phyloP scores from a whole-genome alignment of 2,113 vertebrate species.

The Narcine bancroftii region DNA sequence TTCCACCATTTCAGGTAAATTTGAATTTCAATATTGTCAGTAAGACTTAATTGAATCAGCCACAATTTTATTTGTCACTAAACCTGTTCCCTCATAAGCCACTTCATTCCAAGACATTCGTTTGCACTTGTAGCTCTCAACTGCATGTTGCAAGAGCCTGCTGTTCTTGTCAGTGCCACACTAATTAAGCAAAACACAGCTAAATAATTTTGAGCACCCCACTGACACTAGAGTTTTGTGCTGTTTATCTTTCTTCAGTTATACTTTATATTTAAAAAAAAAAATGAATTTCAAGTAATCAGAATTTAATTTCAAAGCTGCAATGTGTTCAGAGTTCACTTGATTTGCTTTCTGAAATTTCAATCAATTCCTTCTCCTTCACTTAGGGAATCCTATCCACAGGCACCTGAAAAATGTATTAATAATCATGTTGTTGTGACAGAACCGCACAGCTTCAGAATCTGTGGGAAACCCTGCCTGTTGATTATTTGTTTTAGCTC shows the following conservation, averaged over 20 bases:
- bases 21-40: not conserved
- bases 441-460: not conserved
- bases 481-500: slow-evolving; percentile 53
- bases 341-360: slow-evolving; percentile 7
- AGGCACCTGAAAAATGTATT: not conserved
- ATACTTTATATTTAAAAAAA: not conserved
- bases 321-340: not conserved
- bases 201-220: not conserved
- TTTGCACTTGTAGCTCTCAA: not conserved
- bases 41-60: not conserved
- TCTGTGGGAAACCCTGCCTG: not conserved
- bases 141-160: not conserved
- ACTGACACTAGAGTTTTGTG: not conserved
- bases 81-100: not conserved
- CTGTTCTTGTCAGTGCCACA: not conserved
- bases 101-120: not conserved
- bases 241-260: not conserved
- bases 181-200: slow-evolving; percentile 5
- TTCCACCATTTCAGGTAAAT: not conserved
- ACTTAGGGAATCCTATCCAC: not conserved
- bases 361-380: not conserved
- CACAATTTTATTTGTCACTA: not conserved
- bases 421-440: not conserved
- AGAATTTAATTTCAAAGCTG: not conserved
- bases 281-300: not conserved